A percentile compares a stretch with the other conserved stretches of the same genome.
Conservation (phyloP, 2,113 vertebrate species). For the Oncorhynchus clarkii region DNA sequence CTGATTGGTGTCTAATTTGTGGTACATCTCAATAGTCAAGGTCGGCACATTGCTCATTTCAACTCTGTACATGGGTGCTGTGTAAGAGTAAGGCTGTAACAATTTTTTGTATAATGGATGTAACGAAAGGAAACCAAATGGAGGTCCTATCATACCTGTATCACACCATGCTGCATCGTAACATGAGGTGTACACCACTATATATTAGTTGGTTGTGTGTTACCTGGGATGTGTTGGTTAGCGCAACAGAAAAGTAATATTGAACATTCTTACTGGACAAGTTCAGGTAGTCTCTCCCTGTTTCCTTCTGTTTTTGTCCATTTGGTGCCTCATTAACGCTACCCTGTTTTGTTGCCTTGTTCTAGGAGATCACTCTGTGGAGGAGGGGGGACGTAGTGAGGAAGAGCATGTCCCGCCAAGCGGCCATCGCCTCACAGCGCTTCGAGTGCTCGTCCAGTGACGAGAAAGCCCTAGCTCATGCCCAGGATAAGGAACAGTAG, state of each 20-base stretch:
- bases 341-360: neutral
- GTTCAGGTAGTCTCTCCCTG: neutral
- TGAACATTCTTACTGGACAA: neutral
- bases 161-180: too few species aligned
- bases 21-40: too few species aligned
- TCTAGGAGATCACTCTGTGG: slow-evolving; percentile 96
- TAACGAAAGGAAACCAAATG: too few species aligned
- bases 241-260: too few species aligned
- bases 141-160: too few species aligned
- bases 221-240: too few species aligned
- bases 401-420: slow-evolving; percentile 98
- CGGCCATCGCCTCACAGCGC: slow-evolving; percentile 89
- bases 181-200: too few species aligned
- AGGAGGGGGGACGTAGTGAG: slow-evolving; percentile 94
- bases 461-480: slow-evolving; percentile 71
- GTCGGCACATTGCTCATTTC: too few species aligned
- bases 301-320: neutral
- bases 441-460: slow-evolving; percentile 86
- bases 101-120: too few species aligned
- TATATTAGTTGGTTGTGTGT: too few species aligned
- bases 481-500: slow-evolving; percentile 57
- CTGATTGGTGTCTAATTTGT: too few species aligned
- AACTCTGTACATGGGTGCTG: neutral
- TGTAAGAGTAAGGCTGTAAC: neutral
- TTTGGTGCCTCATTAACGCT: too few species aligned